phyloP scores from a whole-genome alignment of 2,113 vertebrate genomes.

The Rhinoptilus africanus region DNA sequence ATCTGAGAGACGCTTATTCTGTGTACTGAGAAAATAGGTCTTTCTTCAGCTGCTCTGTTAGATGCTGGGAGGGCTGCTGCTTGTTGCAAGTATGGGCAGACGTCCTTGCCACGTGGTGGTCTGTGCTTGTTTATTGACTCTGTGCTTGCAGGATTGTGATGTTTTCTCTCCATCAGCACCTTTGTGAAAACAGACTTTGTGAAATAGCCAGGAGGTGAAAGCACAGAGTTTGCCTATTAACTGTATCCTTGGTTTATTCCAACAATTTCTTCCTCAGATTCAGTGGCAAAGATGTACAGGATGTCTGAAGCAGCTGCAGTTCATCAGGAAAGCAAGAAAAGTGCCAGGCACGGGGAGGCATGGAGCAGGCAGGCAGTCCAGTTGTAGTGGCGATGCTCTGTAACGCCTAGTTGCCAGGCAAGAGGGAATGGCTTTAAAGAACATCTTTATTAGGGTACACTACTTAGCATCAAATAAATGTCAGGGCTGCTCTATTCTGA shows the following conservation, averaged over 20 bases:
- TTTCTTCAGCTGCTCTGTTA: not conserved
- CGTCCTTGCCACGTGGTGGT: accelerated
- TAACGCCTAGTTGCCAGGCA: not conserved
- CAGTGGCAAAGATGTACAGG: not conserved
- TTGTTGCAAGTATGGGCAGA: not conserved
- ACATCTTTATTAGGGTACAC: slow-evolving; percentile 30
- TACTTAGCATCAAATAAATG: slow-evolving; percentile 66
- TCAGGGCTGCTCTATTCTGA: slow-evolving; percentile 46
- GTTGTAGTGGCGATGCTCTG: not conserved
- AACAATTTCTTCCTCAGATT: not conserved
- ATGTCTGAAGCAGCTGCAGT: not conserved
- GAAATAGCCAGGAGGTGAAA: not conserved
- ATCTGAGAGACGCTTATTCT: not conserved
- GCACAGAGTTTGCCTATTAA: not conserved
- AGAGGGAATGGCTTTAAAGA: slow-evolving; percentile 6
- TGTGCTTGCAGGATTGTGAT: not conserved
- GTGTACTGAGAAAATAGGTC: not conserved
- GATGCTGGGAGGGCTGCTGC: not conserved
- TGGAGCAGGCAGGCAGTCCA: not conserved
- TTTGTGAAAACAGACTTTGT: not conserved
- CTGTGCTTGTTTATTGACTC: not conserved
- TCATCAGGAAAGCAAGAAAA: not conserved
- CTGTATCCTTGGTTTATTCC: not conserved
- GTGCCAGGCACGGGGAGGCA: not conserved
- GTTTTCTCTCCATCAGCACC: not conserved